Percentiles rank a stretch among this genome's conserved stretches.
Conservation (phyloP, 2,888 invertebrate species). For the Sclerodermus sp. region DNA sequence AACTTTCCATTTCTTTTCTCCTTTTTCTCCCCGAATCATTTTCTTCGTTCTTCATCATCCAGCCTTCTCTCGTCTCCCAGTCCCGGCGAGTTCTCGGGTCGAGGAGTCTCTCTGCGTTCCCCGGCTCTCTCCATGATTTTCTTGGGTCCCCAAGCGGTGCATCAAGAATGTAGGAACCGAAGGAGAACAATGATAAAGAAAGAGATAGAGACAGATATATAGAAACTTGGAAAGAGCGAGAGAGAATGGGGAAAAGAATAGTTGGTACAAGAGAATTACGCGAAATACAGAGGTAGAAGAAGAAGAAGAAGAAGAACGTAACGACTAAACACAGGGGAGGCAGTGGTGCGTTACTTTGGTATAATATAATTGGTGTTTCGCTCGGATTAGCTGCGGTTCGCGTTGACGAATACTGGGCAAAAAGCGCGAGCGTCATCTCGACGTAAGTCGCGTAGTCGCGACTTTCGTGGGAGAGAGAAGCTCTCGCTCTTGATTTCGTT, state of each 20-base stretch:
- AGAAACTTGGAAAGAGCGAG: slow-evolving; percentile 6
- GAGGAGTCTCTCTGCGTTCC: too few species aligned
- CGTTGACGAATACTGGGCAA: not conserved
- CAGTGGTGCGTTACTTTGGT: slow-evolving; percentile 51
- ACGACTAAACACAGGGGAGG: slow-evolving; percentile 42
- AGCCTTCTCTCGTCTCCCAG: not conserved
- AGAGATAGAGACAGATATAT: not conserved
- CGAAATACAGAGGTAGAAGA: not conserved
- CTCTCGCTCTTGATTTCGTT: too few species aligned
- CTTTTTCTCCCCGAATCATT: too few species aligned
- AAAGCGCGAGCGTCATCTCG: too few species aligned
- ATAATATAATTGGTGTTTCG: slow-evolving; percentile 33
- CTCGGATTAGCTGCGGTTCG: slow-evolving; percentile 22
- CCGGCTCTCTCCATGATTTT: not conserved
- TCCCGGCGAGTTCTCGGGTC: not conserved
- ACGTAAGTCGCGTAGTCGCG: too few species aligned
- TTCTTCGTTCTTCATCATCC: too few species aligned
- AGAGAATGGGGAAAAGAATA: slow-evolving; percentile 2
- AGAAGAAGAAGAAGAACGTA: slow-evolving; percentile 22
- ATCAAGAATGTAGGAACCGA: slow-evolving; percentile 8
- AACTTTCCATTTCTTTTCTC: too few species aligned
- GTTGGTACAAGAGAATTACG: slow-evolving; percentile 5
- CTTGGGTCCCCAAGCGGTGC: slow-evolving; percentile 7
- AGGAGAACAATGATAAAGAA: slow-evolving; percentile 6
- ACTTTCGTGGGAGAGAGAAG: too few species aligned